Conservation (phyloP, 2,113 vertebrate genomes). For the Notiomystis cincta region DNA sequence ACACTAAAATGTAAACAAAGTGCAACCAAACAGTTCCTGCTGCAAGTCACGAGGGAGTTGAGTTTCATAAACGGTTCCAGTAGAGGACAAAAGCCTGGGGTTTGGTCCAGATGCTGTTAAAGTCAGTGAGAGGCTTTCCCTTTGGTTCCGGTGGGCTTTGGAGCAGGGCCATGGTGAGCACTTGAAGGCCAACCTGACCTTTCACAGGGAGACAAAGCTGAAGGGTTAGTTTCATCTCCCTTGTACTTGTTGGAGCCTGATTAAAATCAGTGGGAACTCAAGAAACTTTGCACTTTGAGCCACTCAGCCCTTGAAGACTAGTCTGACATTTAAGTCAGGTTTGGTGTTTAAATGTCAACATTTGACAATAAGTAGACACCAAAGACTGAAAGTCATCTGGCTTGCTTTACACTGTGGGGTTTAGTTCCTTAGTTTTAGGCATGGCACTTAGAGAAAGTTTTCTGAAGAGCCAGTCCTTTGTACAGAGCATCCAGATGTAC, state of each 20-base stretch:
- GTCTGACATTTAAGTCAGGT: constrained; percentile 41
- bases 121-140: neutral
- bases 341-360: constrained; percentile 8
- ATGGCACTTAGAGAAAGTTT: neutral
- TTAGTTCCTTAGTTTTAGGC: neutral
- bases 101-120: constrained; percentile 11
- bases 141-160: neutral
- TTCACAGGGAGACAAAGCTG: neutral
- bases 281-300: constrained; percentile 2
- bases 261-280: constrained; percentile 25
- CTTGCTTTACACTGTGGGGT: neutral
- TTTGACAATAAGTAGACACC: constrained; percentile 11
- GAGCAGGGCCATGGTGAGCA: neutral
- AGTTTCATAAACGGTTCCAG: neutral
- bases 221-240: constrained; percentile 5
- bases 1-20: constrained; percentile 15
- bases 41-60: neutral
- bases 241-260: constrained; percentile 1
- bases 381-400: neutral
- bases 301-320: neutral
- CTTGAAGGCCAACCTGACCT: constrained; percentile 34
- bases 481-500: neutral
- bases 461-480: neutral
- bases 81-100: neutral
- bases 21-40: neutral